Base-by-base conservation (phyloP, 1,140 invertebrate genomes). In the Lasaia peninsularis region DNA sequence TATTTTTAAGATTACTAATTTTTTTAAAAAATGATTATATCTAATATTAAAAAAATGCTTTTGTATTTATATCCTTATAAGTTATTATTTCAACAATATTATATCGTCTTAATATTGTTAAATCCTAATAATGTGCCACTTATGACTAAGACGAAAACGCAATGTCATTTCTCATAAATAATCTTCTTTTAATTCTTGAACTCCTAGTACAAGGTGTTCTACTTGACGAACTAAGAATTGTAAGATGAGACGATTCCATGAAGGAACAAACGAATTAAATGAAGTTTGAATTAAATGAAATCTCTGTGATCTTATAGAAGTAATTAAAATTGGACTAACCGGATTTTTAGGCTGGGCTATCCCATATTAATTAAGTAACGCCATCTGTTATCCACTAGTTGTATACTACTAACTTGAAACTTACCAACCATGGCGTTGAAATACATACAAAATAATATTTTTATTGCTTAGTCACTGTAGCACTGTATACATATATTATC, bases 121-220 rank as follows among this genome's bases (percentile, higher is more conserved):
- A n/a, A n/a, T n/a, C n/a, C n/a, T n/a, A n/a, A n/a, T n/a, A n/a
- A n/a, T n/a, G n/a, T n/a, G n/a, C n/a, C 12, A 8, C 2, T 12
- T 8, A 14, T 10, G 18, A 11, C 24, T 31, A 21, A 20, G 7
- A 11, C 32, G 2, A 37, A 18, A 18, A 12, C 35, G 34, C 32
- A 21, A 56, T 52, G 35, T 44, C 35, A 48, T 50, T 35, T 51
- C 48, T 37, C 14, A 20, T n/a, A 56, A 53, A 5, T 51, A 57
- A 71, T 52, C 75, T 78, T 66, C 59, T 61, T 35, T 20, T 24
- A 21, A 58, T 28, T 62, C 78, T 63, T 88, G 78, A 21, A 64
- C 35, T 52, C 82, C 81, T 86, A 58, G 85, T 88, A 83, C 59
- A 35, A 56, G 75, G 75, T 86, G 85, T 86, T 88, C 85, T 84